phyloP scores from a whole-genome alignment of 2,888 invertebrate species.

The Dicyrtoma fusca region DNA sequence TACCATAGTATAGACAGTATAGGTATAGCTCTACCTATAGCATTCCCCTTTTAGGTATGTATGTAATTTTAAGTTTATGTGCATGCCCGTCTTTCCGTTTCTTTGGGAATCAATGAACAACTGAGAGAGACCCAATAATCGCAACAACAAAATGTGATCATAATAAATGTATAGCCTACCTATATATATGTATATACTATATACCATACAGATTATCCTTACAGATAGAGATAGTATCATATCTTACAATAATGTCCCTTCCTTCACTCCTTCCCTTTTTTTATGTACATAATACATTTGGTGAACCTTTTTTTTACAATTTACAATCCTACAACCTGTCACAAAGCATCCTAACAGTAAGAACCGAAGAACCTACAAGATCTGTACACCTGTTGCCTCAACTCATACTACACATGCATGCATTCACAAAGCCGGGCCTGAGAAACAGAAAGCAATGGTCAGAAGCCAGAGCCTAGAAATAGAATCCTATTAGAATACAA shows the following conservation, averaged over 20 bases:
- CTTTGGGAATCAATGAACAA: neutral
- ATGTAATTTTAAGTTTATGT: conserved; percentile 18
- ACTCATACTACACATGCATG: too few relatives aligned
- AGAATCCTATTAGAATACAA: too few relatives aligned
- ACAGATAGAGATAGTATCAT: neutral
- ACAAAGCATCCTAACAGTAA: too few relatives aligned
- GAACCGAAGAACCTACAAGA: too few relatives aligned
- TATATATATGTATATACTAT: conserved; percentile 2
- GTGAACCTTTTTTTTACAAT: neutral
- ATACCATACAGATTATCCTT: neutral
- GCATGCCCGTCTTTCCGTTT: conserved; percentile 37
- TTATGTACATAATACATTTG: conserved; percentile 9
- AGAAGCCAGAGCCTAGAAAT: too few relatives aligned
- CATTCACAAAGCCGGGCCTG: too few relatives aligned
- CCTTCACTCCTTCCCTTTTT: neutral
- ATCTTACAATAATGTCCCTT: neutral
- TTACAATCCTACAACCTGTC: too few relatives aligned
- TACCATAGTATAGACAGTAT: neutral
- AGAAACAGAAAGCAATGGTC: too few relatives aligned
- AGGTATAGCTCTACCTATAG: neutral
- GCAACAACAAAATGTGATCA: neutral
- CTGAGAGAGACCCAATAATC: conserved; percentile 6
- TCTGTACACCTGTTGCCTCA: too few relatives aligned
- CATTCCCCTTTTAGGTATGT: neutral
- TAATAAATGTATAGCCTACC: too few relatives aligned